Conservation (phyloP, 2,888 invertebrate genomes). For the Lathronympha strigana region DNA sequence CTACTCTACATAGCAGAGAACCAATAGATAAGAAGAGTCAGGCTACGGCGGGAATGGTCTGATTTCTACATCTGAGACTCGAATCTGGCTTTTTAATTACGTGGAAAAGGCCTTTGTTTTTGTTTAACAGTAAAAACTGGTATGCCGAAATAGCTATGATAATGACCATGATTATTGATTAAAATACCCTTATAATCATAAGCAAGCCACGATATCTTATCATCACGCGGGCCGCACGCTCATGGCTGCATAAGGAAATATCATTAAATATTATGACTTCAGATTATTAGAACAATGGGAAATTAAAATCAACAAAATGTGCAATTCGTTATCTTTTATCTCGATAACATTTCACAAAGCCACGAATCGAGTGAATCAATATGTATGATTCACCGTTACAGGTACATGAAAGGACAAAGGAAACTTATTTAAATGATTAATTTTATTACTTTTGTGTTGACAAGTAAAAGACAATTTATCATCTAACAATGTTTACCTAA, state of each 20-base stretch:
- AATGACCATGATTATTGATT: neutral
- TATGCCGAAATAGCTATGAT: neutral
- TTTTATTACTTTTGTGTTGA: neutral
- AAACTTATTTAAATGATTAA: neutral
- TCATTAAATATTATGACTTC: neutral
- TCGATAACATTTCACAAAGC: neutral
- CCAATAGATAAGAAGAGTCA: too few species aligned
- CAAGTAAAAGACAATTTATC: neutral
- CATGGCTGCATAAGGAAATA: neutral
- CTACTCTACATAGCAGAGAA: too few species aligned
- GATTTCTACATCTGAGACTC: too few species aligned
- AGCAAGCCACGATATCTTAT: neutral
- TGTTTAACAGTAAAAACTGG: too few species aligned
- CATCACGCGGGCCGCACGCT: slow-evolving; percentile 4
- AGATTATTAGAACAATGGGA: neutral
- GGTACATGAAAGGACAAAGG: neutral
- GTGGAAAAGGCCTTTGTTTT: too few species aligned
- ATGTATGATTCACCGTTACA: slow-evolving; percentile 2
- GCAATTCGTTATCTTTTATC: slow-evolving; percentile 14
- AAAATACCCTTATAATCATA: neutral
- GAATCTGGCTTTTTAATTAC: too few species aligned
- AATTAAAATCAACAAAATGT: neutral
- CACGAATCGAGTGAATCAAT: neutral
- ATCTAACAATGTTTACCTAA: neutral
- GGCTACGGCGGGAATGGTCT: too few species aligned